These are phyloP conservation scores for Cheilosia vulpina DNA, from an alignment of 2,888 invertebrate genomes.

Conservation along the genomic window DNA sequence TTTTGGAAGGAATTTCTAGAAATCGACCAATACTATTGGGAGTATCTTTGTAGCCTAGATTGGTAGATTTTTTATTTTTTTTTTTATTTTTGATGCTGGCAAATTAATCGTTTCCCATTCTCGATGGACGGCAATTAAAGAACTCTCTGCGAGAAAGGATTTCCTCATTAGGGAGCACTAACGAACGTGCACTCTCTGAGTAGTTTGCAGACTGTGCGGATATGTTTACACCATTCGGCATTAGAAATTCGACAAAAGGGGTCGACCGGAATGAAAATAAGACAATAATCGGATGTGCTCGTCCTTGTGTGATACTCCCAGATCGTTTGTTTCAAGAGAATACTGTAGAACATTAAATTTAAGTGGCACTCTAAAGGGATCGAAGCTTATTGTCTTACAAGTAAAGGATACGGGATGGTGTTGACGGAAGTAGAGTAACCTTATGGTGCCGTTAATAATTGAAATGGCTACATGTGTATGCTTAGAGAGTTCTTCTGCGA, in stretches of 20 bases:
- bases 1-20: conserved; percentile 41
- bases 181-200: conserved; percentile 8
- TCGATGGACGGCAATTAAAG: conserved; percentile 5
- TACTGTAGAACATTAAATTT: conserved; percentile 35
- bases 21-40: neutral
- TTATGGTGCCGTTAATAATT: conserved; percentile 52
- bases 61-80: neutral
- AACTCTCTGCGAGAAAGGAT: neutral
- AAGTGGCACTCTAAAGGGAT: conserved; percentile 49
- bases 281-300: conserved; percentile 37
- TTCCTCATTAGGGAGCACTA: conserved; percentile 19
- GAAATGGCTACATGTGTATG: conserved; percentile 12
- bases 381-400: conserved; percentile 40
- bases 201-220: neutral
- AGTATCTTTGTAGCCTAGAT: neutral
- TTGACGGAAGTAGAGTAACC: conserved; percentile 30
- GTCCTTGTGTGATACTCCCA: conserved; percentile 24
- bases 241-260: conserved; percentile 1
- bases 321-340: conserved; percentile 27
- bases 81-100: neutral
- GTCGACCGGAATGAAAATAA: conserved; percentile 1
- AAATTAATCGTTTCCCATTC: conserved; percentile 35
- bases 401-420: conserved; percentile 15
- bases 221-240: neutral
- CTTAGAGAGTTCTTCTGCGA: conserved; percentile 28